Evolutionary conservation across 2,888 invertebrate genomes (phyloP), one percentile per base, ranked within the genome.

Genomic region (Molanna angustata): DNA sequence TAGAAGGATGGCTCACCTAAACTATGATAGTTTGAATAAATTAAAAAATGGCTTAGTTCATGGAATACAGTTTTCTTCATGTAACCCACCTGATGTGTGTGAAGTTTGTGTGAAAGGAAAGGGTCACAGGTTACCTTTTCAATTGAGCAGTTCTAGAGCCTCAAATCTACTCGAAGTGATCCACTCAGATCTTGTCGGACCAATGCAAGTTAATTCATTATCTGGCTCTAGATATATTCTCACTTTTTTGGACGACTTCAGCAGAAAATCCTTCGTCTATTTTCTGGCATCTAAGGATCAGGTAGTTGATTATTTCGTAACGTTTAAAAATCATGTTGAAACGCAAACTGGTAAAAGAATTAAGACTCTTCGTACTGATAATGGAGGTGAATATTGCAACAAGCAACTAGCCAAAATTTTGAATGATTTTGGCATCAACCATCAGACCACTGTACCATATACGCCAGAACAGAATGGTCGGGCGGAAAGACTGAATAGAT

Each of bases 391-490:
- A 37, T 37, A 37, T 17, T 9, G 16, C 4, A 37, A 37, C 18
- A 9, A 14, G 3, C 16, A 37, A 16, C 16, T 37, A 18, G 18
- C 9, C 3, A 18, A 37, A 37, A 17, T 17, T 37, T 16, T 37
- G 4, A 14, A 16, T 3, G 18, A 37, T 17, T 4, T 6, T 37
- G 37, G 37, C 2, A 37, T 37, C 9, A 16, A 37, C 11, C 37
- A 37, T 11, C 37, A 37, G 17, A 37, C 3, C 4, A 37, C 37
- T 3, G 18, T 37, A 3, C 2, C 37, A 4, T 37, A 37, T 17
- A 37, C 37, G 3, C 37, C 37, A n/a, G 37, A 37, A 37, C 37
- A 37, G 18, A 37, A 37, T 37, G 37, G 37, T 4, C 17, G 16
- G 7, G 37, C 37, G 3, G 37, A 37, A 16, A 3, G 37, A 14